Evolutionary conservation across 2,113 vertebrate species (phyloP), one percentile per base, ranked within the genome.

Genomic region (Oryzias curvinotus): DNA sequence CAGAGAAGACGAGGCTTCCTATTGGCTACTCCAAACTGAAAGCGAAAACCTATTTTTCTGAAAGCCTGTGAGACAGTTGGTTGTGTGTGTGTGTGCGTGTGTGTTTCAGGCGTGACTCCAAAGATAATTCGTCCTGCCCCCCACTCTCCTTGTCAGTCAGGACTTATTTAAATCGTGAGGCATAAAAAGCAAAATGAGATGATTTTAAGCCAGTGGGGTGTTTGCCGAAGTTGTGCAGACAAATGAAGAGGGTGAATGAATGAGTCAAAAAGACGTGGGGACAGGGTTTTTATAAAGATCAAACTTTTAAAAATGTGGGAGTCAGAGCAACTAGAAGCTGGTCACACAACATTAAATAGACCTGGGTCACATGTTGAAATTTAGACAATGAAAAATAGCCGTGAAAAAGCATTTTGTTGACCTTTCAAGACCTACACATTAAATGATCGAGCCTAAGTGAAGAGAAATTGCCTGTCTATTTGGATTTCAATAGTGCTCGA

Each of bases 21-120:
- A 90, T 90, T 90, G 89, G 89, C 78, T 84, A 71, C 28, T 18
- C 56, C 73, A 62, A 86, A 83, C 81, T 85, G 87, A 88, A 87
- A 83, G 75, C 84, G 74, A 87, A 86, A 87, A 85, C 74, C 82
- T 82, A 63, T 56, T 82, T 77, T 80, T 46, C 66, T 68, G 48
- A 75, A 75, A 82, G 85, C 85, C 69, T 82, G 68, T 42, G 73
- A 86, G 84, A 86, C 81, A 80, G 72, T 89, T 86, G 68, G 81
- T 65, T 26, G 68, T 73, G 80, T 79, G 75, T 78, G 68, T 83
- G 50, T 88, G 51, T 14, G 66, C 68, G 80, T 77, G 71, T 77
- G 68, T 81, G 51, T 86, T 76, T 83, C 80, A 87, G 86, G 85
- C 85, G 86, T 86, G 85, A 88, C 86, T 84, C 84, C 74, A 85